Percentiles rank a stretch among this genome's conserved stretches.
These are phyloP conservation scores for Drosophila incognita DNA, from an alignment of 2,888 invertebrate species.

Conservation along the genomic window DNA sequence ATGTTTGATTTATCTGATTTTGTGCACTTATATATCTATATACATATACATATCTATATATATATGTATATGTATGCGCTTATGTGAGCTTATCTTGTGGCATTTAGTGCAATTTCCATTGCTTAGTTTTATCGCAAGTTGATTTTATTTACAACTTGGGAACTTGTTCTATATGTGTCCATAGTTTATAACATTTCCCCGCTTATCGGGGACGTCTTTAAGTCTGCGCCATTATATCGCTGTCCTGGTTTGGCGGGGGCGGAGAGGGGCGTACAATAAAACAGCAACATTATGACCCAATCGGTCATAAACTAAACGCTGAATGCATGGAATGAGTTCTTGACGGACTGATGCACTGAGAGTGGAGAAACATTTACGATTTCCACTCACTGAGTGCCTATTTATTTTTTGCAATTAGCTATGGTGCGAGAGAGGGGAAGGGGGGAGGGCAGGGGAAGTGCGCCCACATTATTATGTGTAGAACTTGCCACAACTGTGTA, in stretches of 20 bases:
- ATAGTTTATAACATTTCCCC: neutral
- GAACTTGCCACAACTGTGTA: neutral
- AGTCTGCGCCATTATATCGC: constrained; percentile 69
- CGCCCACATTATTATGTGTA: constrained; percentile 16
- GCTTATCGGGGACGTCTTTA: constrained; percentile 72
- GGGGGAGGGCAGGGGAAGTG: neutral
- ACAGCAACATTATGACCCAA: constrained; percentile 46
- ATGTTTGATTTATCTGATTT: constrained; percentile 76
- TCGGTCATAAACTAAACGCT: constrained; percentile 48
- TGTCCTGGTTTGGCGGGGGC: neutral
- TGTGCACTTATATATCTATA: constrained; percentile 3
- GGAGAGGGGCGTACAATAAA: constrained; percentile 32
- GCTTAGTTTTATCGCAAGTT: constrained; percentile 27
- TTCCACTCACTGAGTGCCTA: constrained; percentile 4
- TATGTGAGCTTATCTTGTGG: constrained; percentile 52
- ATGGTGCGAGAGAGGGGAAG: rapidly evolving
- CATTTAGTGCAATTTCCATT: constrained; percentile 40
- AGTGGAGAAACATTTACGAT: constrained; percentile 9
- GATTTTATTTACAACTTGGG: neutral
- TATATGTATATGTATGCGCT: neutral
- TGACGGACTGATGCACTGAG: constrained; percentile 15
- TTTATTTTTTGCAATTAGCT: constrained; percentile 27
- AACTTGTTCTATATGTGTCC: constrained; percentile 13
- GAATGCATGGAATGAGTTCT: constrained; percentile 24
- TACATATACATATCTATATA: neutral